phyloP scores from a whole-genome alignment of 2,797 vertebrate species.

The Halcyon badia region DNA sequence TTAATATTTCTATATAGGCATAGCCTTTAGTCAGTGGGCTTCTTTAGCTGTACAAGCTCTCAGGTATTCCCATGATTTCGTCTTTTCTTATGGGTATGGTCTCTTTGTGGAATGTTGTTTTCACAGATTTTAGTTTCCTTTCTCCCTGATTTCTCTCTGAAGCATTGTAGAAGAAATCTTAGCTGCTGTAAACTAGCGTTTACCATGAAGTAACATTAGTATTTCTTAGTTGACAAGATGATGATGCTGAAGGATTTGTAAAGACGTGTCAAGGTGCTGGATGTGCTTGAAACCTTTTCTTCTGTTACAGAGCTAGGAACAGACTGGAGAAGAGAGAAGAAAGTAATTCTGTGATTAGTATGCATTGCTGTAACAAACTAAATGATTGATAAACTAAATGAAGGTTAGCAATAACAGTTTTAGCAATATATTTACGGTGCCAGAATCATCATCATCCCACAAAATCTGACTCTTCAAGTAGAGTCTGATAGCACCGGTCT shows the following conservation, averaged over 20 bases:
- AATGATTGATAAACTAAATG: background rate
- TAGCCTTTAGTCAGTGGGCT: background rate
- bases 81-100: background rate
- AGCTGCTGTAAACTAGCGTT: background rate
- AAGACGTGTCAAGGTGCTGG: background rate
- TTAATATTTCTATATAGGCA: background rate
- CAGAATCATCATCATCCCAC: background rate
- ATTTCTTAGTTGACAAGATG: background rate
- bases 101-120: background rate
- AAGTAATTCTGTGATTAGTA: background rate
- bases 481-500: background rate
- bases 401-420: background rate
- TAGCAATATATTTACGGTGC: background rate
- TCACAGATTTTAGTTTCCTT: background rate
- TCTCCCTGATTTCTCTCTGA: background rate
- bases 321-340: background rate
- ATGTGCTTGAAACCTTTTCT: background rate
- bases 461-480: background rate
- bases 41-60: background rate
- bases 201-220: background rate
- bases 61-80: background rate
- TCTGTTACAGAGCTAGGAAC: background rate
- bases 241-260: background rate
- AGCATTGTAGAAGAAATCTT: background rate
- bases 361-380: background rate